Evolutionary conservation across 2,113 vertebrate species (phyloP), one percentile per base, ranked within the genome.

Genomic region (Phyllostomus discolor): DNA sequence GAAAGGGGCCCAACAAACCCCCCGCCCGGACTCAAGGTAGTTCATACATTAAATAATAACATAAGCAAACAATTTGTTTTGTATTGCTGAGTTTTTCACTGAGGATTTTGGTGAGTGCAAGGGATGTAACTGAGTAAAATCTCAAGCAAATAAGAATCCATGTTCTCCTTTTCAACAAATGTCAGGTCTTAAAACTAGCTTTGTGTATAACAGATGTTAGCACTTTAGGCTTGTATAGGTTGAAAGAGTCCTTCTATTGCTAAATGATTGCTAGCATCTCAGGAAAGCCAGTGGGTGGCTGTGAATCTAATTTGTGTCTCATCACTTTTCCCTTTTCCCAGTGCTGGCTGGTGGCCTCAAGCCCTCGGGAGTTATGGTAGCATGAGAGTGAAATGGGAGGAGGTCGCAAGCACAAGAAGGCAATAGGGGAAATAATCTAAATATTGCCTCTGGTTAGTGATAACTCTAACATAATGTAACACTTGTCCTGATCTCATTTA

Each of bases 221-320:
- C 66, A 91, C 31, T 85, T 66, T 59, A 93, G 2, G 26, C 8
- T 0, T 16, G 73, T 73, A 66, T 69, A 57, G 73, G 46, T 92
- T 82, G 43, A 17, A 91, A 93, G 28, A 16, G 15, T 48, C n/a
- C 0, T 85, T 4, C 0, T 95, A 12, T 86, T 95, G 92, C 69
- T 90, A 95, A 97, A 72, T 91, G 26, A 52, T 41, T 85, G 10
- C 57, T 96, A 90, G 50, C 33, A 54, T 70, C 69, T 50, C 59
- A 67, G 81, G 50, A 96, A 96, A 94, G 43, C 20, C 64, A 12
- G 26, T 11, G 24, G 31, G 16, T 5, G 96, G 84, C 85, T 91
- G 20, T 64, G 88, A 96, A 93, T 85, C 14, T 17, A 86, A 72
- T 94, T 96, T 94, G 81, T 83, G 88, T 78, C 75, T 96, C 86